phyloP scores from a whole-genome alignment of 2,797 vertebrate genomes.

The Triplophysa bombifrons region DNA sequence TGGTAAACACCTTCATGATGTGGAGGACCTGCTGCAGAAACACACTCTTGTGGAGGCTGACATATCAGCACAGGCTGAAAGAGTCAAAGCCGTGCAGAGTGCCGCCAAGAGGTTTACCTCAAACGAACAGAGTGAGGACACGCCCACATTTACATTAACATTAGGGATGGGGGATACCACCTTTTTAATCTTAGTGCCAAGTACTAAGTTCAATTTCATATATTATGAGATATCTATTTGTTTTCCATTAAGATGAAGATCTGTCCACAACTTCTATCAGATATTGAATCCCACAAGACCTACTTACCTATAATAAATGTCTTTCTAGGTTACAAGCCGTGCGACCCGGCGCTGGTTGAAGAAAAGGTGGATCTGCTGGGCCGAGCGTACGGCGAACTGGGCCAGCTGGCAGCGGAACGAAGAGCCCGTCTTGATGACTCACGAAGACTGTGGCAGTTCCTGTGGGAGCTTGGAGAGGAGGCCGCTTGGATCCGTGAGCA shows the following conservation, averaged over 20 bases:
- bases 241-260: not conserved
- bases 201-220: no score
- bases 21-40: constrained; percentile 92
- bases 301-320: not conserved
- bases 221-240: not conserved
- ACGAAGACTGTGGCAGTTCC: constrained; percentile 88
- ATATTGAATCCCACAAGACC: not conserved
- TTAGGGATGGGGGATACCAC: not conserved
- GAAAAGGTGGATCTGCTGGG: constrained; percentile 84
- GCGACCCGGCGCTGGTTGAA: constrained; percentile 86
- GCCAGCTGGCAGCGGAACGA: constrained; percentile 75
- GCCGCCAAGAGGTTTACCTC: constrained; percentile 84
- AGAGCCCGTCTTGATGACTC: constrained; percentile 87
- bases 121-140: constrained; percentile 78
- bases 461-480: constrained; percentile 93
- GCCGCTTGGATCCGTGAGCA: constrained; percentile 95
- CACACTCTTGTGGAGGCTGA: constrained; percentile 93
- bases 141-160: not conserved
- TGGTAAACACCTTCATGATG: constrained; percentile 91
- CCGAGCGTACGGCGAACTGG: constrained; percentile 83
- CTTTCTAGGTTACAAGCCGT: constrained; percentile 86
- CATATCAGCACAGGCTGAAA: constrained; percentile 89
- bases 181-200: not conserved
- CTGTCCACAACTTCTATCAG: not conserved
- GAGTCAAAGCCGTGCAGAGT: constrained; percentile 83